Evolutionary conservation across 2,113 vertebrate species (phyloP).

Genomic region (Castor canadensis): DNA sequence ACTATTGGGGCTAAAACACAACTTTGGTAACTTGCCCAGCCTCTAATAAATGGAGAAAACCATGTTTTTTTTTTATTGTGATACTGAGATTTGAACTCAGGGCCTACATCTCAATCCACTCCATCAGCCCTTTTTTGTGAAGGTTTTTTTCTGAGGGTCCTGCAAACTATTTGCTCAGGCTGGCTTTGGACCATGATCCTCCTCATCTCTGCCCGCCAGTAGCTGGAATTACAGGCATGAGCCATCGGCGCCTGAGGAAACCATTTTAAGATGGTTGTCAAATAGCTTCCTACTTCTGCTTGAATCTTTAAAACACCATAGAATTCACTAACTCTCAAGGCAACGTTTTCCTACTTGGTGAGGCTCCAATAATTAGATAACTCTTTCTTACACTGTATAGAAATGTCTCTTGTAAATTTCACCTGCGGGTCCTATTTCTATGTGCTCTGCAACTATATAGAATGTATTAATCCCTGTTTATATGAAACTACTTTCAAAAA

Average conservation of each 20-base stretch:
- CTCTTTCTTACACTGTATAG: background rate
- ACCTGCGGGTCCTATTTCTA: background rate
- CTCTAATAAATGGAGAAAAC: background rate
- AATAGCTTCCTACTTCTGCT: background rate
- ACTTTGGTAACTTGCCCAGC: background rate
- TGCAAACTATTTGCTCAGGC: too few relatives aligned
- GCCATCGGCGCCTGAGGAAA: too few relatives aligned
- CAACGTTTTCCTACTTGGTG: background rate
- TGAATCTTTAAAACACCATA: background rate
- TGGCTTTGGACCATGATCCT: too few relatives aligned
- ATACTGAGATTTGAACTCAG: too few relatives aligned
- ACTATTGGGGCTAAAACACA: background rate
- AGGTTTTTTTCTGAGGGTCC: too few relatives aligned
- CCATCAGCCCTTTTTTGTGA: too few relatives aligned
- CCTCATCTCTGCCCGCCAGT: too few relatives aligned
- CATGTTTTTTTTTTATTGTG: too few relatives aligned
- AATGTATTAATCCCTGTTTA: background rate
- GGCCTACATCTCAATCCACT: too few relatives aligned
- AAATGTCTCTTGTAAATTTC: background rate
- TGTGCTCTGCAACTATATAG: background rate
- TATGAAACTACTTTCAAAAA: background rate
- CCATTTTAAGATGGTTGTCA: background rate
- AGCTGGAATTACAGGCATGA: too few relatives aligned
- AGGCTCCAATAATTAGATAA: background rate
- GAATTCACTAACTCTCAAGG: background rate